phyloP scores from a whole-genome alignment of 1,140 invertebrate species.

The Cephus cinctus region DNA sequence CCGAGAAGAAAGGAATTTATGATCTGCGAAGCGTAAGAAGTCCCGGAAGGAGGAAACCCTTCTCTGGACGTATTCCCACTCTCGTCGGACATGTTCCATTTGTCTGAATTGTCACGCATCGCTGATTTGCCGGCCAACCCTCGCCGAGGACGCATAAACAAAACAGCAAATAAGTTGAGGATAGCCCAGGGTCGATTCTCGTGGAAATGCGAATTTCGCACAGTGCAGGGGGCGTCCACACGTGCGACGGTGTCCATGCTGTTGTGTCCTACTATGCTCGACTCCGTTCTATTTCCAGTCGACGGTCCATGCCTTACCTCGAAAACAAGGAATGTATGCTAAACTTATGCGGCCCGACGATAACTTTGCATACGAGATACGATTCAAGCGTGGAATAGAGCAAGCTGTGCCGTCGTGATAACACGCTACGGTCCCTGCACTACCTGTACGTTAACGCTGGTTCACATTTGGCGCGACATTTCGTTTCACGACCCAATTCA shows the following conservation, averaged over 20 bases:
- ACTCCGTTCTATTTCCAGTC: constrained; percentile 1
- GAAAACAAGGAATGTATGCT: constrained; percentile 39
- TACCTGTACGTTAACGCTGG: constrained; percentile 8
- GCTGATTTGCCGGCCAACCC: constrained; percentile 28
- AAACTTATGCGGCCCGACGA: constrained; percentile 32
- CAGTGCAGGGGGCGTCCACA: too few relatives aligned
- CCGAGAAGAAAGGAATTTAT: not conserved
- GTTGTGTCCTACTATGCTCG: too few relatives aligned
- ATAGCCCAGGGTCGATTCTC: not conserved
- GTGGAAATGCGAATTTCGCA: not conserved
- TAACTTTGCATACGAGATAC: constrained; percentile 36
- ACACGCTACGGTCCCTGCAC: constrained; percentile 23
- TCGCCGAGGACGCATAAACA: constrained; percentile 27
- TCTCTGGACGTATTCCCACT: constrained; percentile 22
- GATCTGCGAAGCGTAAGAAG: constrained; percentile 23
- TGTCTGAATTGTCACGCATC: constrained; percentile 28
- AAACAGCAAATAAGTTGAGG: constrained; percentile 34
- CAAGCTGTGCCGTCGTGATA: constrained; percentile 37
- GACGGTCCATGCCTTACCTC: constrained; percentile 15
- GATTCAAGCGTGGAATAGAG: constrained; percentile 33
- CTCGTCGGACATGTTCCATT: constrained; percentile 9
- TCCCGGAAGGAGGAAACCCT: constrained; percentile 10
- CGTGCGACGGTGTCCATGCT: too few relatives aligned
- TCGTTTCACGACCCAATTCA: too few relatives aligned
- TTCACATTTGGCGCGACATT: too few relatives aligned